Evolutionary conservation across 2,888 invertebrate genomes (phyloP).

Genomic region (Clivina fossor): DNA sequence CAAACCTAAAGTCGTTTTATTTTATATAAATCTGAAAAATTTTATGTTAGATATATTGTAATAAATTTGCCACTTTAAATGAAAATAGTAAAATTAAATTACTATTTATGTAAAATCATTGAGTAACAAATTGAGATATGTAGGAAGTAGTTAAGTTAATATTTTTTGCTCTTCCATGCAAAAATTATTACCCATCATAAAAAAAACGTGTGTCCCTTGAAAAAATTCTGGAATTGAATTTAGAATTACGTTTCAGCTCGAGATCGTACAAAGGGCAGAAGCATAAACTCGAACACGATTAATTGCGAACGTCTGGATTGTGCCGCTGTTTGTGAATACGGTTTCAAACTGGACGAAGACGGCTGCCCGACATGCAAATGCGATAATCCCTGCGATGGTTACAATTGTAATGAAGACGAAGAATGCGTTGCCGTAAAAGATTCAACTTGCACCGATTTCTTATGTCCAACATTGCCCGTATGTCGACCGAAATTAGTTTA

Average conservation of each 20-base stretch:
- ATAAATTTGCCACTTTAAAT: no score
- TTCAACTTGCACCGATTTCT: slow-evolving; percentile 60
- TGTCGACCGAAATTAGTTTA: slow-evolving; percentile 72
- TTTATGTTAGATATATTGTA: no score
- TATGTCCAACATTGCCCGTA: slow-evolving; percentile 76
- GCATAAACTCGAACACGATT: slow-evolving; percentile 48
- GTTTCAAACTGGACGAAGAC: slow-evolving; percentile 68
- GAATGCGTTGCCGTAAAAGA: slow-evolving; percentile 76
- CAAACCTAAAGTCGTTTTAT: no score
- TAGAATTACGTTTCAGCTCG: slow-evolving; percentile 43
- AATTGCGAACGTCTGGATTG: slow-evolving; percentile 73
- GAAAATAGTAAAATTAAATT: no score
- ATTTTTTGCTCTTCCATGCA: no score
- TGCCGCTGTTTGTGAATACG: slow-evolving; percentile 82
- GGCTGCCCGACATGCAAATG: slow-evolving; percentile 86
- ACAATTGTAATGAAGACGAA: slow-evolving; percentile 68
- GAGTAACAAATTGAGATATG: no score
- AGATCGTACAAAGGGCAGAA: slow-evolving; percentile 46
- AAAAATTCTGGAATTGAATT: no score
- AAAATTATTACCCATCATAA: no score
- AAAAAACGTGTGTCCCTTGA: no score
- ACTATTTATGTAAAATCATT: no score
- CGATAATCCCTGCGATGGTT: slow-evolving; percentile 81
- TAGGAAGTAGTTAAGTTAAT: no score
- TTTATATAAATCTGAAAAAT: no score